Conservation (phyloP, 2,797 vertebrate genomes). For the Anas acuta region DNA sequence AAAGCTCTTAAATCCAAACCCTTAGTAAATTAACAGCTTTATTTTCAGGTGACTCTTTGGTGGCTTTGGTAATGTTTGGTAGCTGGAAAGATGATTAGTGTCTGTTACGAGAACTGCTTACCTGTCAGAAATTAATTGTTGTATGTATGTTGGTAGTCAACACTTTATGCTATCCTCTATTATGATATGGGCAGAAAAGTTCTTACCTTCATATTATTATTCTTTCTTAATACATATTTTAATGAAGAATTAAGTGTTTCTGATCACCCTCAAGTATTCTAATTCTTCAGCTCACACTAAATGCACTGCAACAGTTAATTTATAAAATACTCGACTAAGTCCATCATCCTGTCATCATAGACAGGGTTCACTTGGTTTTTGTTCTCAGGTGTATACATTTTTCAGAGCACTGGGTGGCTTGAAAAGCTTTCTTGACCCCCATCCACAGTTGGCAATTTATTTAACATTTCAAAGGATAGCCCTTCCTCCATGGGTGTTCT, state of each 20-base stretch:
- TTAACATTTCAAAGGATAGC: not conserved
- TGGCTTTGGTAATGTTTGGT: not conserved
- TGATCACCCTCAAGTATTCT: not conserved
- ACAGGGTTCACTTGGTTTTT: not conserved
- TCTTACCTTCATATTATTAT: not conserved
- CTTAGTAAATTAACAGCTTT: not conserved
- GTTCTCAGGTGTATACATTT: not conserved
- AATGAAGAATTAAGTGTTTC: not conserved
- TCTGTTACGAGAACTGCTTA: not conserved
- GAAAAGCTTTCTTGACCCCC: not conserved
- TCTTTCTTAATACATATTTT: not conserved
- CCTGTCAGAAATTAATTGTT: not conserved
- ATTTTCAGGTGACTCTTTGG: not conserved
- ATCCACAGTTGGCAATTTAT: not conserved
- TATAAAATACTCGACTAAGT: not conserved
- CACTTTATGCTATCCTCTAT: not conserved
- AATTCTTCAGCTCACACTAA: not conserved
- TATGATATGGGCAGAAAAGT: not conserved
- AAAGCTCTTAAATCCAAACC: not conserved
- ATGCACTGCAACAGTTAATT: not conserved
- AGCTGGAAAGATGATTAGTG: not conserved
- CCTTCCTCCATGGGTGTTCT: not conserved
- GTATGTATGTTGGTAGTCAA: not conserved
- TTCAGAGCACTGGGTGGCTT: not conserved
- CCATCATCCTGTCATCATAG: not conserved